Percentiles rank a stretch among this genome's conserved stretches.
These are phyloP conservation scores for Trachurus trachurus DNA, from an alignment of 2,797 vertebrate genomes.

Conservation along the genomic window DNA sequence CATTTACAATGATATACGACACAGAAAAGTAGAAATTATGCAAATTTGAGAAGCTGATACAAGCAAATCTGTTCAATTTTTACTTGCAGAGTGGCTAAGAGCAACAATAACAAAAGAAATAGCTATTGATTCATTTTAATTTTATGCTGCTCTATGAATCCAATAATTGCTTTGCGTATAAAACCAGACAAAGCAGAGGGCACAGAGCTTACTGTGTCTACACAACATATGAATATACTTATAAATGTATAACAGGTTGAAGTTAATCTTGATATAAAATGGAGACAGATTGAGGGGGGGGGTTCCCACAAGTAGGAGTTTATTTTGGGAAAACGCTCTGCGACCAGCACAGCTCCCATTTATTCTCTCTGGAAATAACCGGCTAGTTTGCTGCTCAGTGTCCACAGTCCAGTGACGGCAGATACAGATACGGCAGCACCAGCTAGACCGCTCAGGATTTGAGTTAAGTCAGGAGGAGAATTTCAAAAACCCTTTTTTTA, in stretches of 20 bases:
- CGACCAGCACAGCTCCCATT: neutral
- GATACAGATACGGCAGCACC: conserved; percentile 33
- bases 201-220: neutral
- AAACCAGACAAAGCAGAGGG: neutral
- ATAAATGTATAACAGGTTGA: neutral
- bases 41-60: neutral
- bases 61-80: neutral
- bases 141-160: neutral
- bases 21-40: neutral
- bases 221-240: neutral
- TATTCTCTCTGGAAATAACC: conserved; percentile 24
- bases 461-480: conserved; percentile 26
- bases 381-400: conserved; percentile 33
- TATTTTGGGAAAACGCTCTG: conserved; percentile 3
- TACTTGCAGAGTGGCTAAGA: neutral
- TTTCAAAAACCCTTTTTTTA: conserved; percentile 30
- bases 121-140: neutral
- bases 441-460: conserved; percentile 22
- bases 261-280: neutral
- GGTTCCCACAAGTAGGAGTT: conserved; percentile 18
- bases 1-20: neutral
- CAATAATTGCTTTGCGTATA: neutral
- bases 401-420: conserved; percentile 31
- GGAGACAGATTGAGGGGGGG: neutral
- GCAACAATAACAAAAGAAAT: neutral